Conservation (phyloP, 2,797 vertebrate species). For the Numenius phaeopus region DNA sequence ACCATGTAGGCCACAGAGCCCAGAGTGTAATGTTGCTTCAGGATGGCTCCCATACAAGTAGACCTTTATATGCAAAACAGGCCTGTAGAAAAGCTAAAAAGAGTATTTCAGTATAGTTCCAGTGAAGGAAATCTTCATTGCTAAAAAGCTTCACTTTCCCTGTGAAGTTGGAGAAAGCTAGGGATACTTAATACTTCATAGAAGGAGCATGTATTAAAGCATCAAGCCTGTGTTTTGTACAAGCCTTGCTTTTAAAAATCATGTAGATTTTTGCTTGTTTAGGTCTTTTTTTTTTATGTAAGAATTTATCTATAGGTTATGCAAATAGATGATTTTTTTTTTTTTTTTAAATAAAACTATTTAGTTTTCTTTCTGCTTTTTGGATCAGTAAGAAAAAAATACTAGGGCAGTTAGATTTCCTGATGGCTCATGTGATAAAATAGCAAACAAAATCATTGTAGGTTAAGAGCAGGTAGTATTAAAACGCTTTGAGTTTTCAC, state of each 20-base stretch:
- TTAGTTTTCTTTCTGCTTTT: neutral
- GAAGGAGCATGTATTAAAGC: rapidly evolving
- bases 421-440: neutral
- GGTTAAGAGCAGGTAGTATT: neutral
- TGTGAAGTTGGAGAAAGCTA: neutral
- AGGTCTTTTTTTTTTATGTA: neutral
- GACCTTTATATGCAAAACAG: conserved; percentile 30
- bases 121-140: neutral
- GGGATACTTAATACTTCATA: neutral
- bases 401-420: neutral
- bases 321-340: neutral
- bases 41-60: conserved; percentile 19
- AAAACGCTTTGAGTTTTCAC: neutral
- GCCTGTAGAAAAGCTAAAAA: conserved; percentile 26
- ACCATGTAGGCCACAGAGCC: conserved; percentile 73
- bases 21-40: conserved; percentile 35
- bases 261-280: neutral
- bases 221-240: neutral
- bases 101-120: neutral
- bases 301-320: neutral
- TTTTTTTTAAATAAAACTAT: neutral
- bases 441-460: neutral
- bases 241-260: neutral
- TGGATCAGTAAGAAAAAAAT: neutral
- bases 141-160: neutral